These are phyloP conservation scores for Polyergus mexicanus DNA, from an alignment of 1,140 invertebrate genomes.

Conservation along the genomic window DNA sequence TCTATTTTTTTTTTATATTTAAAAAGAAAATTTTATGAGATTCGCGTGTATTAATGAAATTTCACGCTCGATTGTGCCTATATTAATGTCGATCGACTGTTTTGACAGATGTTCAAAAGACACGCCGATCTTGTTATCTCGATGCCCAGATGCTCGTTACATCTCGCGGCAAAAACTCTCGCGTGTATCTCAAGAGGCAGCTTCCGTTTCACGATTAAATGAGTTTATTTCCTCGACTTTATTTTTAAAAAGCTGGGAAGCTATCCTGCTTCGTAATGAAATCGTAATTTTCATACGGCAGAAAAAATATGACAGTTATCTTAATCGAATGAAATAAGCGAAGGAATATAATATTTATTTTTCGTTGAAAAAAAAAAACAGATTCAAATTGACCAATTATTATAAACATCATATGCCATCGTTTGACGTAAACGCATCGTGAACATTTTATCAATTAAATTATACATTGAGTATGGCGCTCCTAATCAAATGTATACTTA, in stretches of 20 bases:
- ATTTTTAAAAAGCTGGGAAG: conserved; percentile 1
- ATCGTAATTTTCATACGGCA: conserved; percentile 6
- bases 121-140: conserved; percentile 1
- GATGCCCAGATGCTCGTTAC: not conserved
- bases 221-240: conserved; percentile 14
- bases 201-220: not conserved
- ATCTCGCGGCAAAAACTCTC: not conserved
- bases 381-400: not conserved
- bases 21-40: not conserved
- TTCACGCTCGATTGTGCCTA: not conserved
- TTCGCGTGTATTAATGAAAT: conserved; percentile 17
- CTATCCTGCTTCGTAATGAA: conserved; percentile 8
- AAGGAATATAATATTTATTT: not conserved
- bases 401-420: not conserved
- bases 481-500: not conserved
- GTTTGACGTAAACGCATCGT: too few species aligned
- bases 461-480: not conserved
- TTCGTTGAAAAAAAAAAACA: not conserved
- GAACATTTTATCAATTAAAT: conserved; percentile 1
- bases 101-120: conserved; percentile 5
- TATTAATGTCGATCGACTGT: not conserved
- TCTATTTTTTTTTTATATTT: not conserved
- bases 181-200: not conserved
- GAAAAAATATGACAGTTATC: not conserved
- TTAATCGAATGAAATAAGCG: not conserved